Evolutionary conservation across 2,888 invertebrate genomes (phyloP).

Genomic region (Dusona sp.): DNA sequence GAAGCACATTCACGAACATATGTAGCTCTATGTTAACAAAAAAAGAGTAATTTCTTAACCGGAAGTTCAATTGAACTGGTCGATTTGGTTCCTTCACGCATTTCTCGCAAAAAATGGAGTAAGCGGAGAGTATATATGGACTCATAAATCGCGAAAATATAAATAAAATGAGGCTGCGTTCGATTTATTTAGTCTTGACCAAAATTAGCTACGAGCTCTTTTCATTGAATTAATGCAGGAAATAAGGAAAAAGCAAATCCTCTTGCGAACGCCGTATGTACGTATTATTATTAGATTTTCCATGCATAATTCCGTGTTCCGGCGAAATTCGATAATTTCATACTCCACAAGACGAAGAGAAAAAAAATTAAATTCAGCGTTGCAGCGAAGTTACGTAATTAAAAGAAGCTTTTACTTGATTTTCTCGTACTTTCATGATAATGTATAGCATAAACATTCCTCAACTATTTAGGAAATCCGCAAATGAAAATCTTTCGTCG

Average conservation of each 20-base stretch:
- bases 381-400: conserved; percentile 20
- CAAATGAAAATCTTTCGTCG: background rate
- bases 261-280: conserved; percentile 16
- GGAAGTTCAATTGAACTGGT: conserved; percentile 37
- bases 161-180: background rate
- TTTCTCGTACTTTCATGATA: background rate
- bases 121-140: background rate
- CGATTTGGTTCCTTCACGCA: conserved; percentile 12
- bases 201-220: conserved; percentile 48
- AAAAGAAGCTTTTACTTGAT: background rate
- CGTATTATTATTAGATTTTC: conserved; percentile 55
- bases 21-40: background rate
- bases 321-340: conserved; percentile 35
- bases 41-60: conserved; percentile 20
- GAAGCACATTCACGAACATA: conserved; percentile 15
- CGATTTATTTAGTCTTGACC: conserved; percentile 46
- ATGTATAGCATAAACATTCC: background rate
- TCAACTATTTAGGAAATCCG: background rate
- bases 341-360: background rate
- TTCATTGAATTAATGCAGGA: conserved; percentile 44
- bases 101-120: conserved; percentile 6
- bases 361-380: conserved; percentile 8
- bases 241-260: conserved; percentile 4
- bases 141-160: background rate
- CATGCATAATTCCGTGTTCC: conserved; percentile 8